Evolutionary conservation across 1,140 invertebrate genomes (phyloP).

Genomic region (Trigoniulus corallinus): DNA sequence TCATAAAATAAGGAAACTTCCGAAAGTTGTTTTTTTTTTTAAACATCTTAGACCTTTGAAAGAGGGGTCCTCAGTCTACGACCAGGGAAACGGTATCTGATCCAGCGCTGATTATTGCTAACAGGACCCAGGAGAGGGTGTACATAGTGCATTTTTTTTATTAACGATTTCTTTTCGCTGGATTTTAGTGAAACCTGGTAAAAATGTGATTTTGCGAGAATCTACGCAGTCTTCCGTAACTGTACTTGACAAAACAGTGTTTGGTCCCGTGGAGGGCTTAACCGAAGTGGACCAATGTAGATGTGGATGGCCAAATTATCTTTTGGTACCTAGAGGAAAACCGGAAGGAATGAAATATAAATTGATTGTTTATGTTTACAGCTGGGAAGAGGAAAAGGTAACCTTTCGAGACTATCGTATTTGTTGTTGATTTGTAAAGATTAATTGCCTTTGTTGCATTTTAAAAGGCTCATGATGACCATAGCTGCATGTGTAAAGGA

Average conservation of each 20-base stretch:
- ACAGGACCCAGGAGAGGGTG: too few relatives aligned
- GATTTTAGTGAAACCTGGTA: constrained; percentile 37
- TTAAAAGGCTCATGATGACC: not conserved
- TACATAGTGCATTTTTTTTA: too few relatives aligned
- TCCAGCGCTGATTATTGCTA: too few relatives aligned
- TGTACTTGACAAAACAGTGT: not conserved
- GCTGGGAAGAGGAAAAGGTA: constrained; percentile 13
- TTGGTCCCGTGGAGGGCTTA: not conserved
- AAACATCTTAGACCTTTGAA: too few relatives aligned
- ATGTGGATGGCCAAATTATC: constrained; percentile 39
- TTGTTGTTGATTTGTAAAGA: not conserved
- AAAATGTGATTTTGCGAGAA: constrained; percentile 38
- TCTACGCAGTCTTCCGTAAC: constrained; percentile 35
- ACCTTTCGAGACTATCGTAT: not conserved
- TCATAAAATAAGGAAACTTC: too few relatives aligned
- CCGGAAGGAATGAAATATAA: constrained; percentile 41
- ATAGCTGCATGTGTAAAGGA: not conserved
- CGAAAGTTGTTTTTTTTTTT: too few relatives aligned
- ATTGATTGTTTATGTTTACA: constrained; percentile 42
- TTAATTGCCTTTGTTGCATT: constrained; percentile 17
- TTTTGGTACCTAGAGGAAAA: constrained; percentile 47
- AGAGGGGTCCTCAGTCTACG: too few relatives aligned
- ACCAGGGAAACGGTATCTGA: too few relatives aligned
- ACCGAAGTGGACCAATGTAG: constrained; percentile 17
- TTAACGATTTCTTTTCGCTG: not conserved